A percentile compares a stretch with the other conserved stretches of the same genome.
Evolutionary conservation across 2,113 vertebrate species (phyloP).

Genomic region (Ibidorhyncha struthersii): DNA sequence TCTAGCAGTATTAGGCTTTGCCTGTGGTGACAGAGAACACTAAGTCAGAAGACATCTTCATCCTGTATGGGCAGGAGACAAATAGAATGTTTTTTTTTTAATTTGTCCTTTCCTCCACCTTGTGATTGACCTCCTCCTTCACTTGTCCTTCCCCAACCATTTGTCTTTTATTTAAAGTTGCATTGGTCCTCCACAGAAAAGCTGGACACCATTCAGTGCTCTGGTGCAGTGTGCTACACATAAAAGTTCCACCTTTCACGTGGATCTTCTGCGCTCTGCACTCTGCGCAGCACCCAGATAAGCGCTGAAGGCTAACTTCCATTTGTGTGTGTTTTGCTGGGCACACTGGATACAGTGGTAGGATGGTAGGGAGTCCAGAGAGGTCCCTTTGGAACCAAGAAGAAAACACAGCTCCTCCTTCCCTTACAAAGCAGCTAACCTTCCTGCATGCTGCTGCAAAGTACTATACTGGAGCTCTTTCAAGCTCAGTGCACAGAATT

Average conservation of each 20-base stretch:
- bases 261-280: neutral
- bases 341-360: neutral
- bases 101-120: no score
- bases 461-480: neutral
- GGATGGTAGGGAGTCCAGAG: neutral
- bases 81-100: no score
- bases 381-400: neutral
- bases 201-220: no score
- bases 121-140: no score
- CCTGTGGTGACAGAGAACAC: no score
- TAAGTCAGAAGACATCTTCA: no score
- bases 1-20: no score
- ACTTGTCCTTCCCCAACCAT: no score
- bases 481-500: neutral
- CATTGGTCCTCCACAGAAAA: no score
- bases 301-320: neutral
- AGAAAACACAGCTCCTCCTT: neutral
- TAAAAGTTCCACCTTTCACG: neutral
- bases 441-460: neutral
- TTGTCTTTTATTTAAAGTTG: no score
- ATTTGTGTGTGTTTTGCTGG: neutral
- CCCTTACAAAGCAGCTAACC: neutral
- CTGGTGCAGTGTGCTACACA: no score
- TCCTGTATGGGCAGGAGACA: no score
- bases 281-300: neutral